Evolutionary conservation across 2,113 vertebrate genomes (phyloP), one percentile per base, ranked within the genome.

Genomic region (Pholis gunnellus): DNA sequence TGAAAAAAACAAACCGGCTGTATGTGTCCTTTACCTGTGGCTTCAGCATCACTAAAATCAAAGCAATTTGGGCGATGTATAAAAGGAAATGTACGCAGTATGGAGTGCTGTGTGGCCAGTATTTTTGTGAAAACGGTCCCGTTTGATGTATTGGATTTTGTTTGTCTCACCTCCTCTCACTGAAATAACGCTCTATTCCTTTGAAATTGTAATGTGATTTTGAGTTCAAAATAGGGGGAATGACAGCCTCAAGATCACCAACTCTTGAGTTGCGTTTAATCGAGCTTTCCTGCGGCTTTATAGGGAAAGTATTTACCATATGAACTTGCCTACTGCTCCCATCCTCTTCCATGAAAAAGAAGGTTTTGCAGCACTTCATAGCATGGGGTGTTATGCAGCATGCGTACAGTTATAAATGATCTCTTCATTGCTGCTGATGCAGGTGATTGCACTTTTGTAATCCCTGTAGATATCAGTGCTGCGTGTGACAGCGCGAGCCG

Each of bases 341-440:
- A 71, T 60, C 73, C 6, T 63, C 54, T 17, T 52, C 48, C 2
- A 25, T 83, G n/a, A 90, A 87, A 86, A 83, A 90, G 72, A 57
- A 27, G 65, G 50, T 73, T 81, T 71, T 48, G 34, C 27, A 60
- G 69, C 52, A 2, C 40, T 83, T 5, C 31, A 25, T 54, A 61
- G 48, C 59, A n/a, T 15, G 22, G 38, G 6, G 60, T n/a, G 68
- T 36, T 60, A 29, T 8, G 9, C 40, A 76, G 75, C 78, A 59
- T 64, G 82, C 66, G 71, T 68, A 71, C 64, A 65, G 75, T 78
- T 81, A 80, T 67, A 89, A 87, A 88, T 82, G 63, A 89, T 87
- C 74, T 88, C 22, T 78, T 79, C 77, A 50, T 72, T 79, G 81
- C 36, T 78, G 81, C 84, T 88, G 91, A 89, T 90, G 85, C 81